These are phyloP conservation scores for Aplysina aerophoba DNA, from an alignment of 37 sponge, comb jelly and placozoan genomes.

Conservation along the genomic window DNA sequence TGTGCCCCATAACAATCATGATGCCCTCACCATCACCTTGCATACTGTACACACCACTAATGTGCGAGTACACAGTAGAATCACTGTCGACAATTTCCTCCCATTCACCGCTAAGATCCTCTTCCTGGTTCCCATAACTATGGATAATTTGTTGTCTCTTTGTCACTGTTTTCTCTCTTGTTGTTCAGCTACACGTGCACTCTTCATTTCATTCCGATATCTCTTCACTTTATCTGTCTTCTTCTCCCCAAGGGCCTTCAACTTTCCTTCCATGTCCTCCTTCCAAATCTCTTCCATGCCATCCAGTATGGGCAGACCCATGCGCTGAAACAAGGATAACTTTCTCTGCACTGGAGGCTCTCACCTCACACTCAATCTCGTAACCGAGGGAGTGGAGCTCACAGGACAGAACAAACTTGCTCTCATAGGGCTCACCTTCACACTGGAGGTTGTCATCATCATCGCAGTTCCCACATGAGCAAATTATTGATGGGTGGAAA, in stretches of 20 bases:
- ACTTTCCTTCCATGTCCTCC: neutral
- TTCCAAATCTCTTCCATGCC: neutral
- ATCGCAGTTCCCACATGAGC: constrained; percentile 36
- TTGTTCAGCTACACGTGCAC: constrained; percentile 3
- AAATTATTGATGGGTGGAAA: constrained; percentile 28
- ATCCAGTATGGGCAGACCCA: constrained; percentile 9
- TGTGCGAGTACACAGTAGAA: neutral
- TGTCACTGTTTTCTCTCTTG: constrained; percentile 14
- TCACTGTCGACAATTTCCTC: neutral
- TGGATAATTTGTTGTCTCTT: constrained; percentile 9
- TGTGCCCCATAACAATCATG: no score
- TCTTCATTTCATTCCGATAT: neutral
- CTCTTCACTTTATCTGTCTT: neutral
- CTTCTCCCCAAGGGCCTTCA: neutral
- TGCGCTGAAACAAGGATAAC: neutral
- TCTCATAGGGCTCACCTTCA: constrained; percentile 19
- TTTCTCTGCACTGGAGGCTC: neutral
- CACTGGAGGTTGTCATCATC: constrained; percentile 31
- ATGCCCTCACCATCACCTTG: neutral
- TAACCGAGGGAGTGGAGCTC: constrained; percentile 30
- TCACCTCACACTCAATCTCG: constrained; percentile 39
- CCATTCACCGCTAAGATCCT: neutral
- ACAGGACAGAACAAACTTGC: constrained; percentile 23
- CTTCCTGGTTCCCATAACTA: constrained; percentile 9
- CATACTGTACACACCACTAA: neutral